Conservation (phyloP, 2,888 invertebrate species). For the Steinernema hermaphroditum region DNA sequence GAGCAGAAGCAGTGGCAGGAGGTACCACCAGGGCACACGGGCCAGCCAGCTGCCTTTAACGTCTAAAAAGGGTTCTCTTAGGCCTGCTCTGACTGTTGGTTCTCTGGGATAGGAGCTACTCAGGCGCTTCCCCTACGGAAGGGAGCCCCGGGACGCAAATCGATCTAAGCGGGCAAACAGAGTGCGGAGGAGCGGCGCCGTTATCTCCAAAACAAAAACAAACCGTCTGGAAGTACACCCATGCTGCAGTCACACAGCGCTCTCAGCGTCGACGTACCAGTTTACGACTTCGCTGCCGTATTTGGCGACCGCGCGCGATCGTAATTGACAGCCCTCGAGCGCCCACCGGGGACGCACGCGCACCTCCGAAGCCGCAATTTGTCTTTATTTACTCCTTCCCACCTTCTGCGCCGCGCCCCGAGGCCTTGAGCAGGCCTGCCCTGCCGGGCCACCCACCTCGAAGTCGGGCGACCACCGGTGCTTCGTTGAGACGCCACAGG, state of each 20-base stretch:
- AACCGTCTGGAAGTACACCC: constrained; percentile 35
- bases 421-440: not conserved
- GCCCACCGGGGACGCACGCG: not conserved
- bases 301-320: constrained; percentile 20
- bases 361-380: constrained; percentile 23
- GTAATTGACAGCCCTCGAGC: constrained; percentile 28
- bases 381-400: constrained; percentile 23
- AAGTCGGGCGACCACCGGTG: constrained; percentile 62
- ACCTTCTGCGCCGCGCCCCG: not conserved
- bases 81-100: too few species aligned
- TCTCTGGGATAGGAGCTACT: too few species aligned
- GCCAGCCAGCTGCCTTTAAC: constrained; percentile 42
- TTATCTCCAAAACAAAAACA: constrained; percentile 30
- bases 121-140: too few species aligned
- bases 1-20: constrained; percentile 47
- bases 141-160: too few species aligned
- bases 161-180: too few species aligned
- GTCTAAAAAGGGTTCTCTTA: constrained; percentile 43
- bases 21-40: constrained; percentile 45
- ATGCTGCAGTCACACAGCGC: constrained; percentile 17
- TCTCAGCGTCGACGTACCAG: constrained; percentile 1
- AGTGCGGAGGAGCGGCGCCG: too few species aligned
- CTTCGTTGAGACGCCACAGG: constrained; percentile 62
- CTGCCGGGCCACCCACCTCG: constrained; percentile 51
- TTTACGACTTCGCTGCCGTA: constrained; percentile 13